Percentiles rank a stretch among this genome's conserved stretches.
Conservation (phyloP, 2,113 vertebrate species). For the Centropristis striata region DNA sequence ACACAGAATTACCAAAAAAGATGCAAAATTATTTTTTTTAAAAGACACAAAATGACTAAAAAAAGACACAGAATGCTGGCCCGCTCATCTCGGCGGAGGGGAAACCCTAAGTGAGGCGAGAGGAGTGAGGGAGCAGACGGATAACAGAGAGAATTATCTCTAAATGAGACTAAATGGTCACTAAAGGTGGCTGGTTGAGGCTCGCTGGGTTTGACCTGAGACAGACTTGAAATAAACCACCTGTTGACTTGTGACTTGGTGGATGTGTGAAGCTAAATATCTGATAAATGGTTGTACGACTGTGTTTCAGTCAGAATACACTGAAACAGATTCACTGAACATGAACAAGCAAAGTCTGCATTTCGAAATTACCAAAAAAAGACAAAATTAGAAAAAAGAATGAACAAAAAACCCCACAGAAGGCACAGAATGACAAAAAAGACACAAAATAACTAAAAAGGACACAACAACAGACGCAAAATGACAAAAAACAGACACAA, state of each 20-base stretch:
- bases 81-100: slow-evolving; percentile 50
- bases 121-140: slow-evolving; percentile 21
- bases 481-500: no score
- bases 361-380: no score
- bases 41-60: no score
- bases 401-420: no score
- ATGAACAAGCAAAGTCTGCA: no score
- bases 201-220: slow-evolving; percentile 9
- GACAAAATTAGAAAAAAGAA: no score
- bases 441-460: no score
- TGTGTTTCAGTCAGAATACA: not conserved
- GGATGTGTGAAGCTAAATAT: slow-evolving; percentile 16
- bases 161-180: slow-evolving; percentile 63
- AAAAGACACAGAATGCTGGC: no score
- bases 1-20: no score
- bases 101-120: slow-evolving; percentile 47
- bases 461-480: no score
- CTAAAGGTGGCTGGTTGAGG: slow-evolving; percentile 36
- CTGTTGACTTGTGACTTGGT: slow-evolving; percentile 14
- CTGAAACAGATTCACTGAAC: not conserved
- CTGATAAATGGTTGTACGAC: not conserved
- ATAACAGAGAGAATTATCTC: slow-evolving; percentile 43
- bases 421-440: no score
- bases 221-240: not conserved
- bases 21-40: no score